Evolutionary conservation across 2,113 vertebrate species (phyloP).

Genomic region (Petromus typicus): DNA sequence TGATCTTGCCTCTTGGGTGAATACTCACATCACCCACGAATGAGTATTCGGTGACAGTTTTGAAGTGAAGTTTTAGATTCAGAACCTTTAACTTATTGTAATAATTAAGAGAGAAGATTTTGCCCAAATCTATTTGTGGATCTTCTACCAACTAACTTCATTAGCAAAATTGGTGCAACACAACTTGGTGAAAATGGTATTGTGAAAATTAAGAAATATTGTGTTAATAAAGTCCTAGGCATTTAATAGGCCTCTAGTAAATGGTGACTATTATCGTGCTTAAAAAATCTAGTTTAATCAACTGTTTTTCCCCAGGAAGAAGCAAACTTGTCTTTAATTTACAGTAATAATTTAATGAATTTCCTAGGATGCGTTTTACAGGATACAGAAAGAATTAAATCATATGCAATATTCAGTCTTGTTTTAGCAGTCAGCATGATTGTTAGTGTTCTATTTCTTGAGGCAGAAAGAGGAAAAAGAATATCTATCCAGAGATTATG

Average conservation of each 20-base stretch:
- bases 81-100: background rate
- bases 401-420: background rate
- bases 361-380: constrained; percentile 21
- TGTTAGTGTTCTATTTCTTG: constrained; percentile 37
- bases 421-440: background rate
- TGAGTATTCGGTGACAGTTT: background rate
- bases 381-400: constrained; percentile 1
- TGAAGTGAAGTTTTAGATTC: constrained; percentile 56
- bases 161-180: constrained; percentile 34
- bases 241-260: background rate
- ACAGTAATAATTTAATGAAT: constrained; percentile 25
- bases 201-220: constrained; percentile 38
- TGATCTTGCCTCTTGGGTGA: constrained; percentile 13
- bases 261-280: background rate
- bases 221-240: background rate
- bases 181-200: background rate
- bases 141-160: constrained; percentile 40
- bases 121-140: constrained; percentile 14
- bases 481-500: background rate
- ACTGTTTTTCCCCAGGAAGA: constrained; percentile 22
- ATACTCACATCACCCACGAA: background rate
- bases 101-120: constrained; percentile 39
- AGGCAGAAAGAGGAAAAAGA: constrained; percentile 31
- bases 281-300: constrained; percentile 30
- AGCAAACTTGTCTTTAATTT: constrained; percentile 44